Conservation (phyloP, 2,113 vertebrate genomes). For the Oceanodroma tethys region DNA sequence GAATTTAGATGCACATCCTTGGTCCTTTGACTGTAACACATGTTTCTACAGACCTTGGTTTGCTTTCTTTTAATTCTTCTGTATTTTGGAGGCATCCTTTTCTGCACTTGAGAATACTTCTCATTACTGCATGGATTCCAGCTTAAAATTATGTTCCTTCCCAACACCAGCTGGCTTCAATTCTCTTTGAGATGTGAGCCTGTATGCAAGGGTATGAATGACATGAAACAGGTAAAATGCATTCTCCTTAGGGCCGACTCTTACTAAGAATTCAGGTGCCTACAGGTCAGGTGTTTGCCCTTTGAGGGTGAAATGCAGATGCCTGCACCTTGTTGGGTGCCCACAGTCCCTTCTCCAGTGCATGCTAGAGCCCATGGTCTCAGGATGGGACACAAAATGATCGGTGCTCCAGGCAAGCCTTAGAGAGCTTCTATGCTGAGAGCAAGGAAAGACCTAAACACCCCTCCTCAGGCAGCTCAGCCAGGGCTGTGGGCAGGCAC, state of each 20-base stretch:
- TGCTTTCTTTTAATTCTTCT: neutral
- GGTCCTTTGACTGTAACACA: neutral
- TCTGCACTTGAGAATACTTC: neutral
- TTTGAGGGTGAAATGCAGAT: neutral
- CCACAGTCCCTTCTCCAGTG: neutral
- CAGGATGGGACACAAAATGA: neutral
- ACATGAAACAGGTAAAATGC: neutral
- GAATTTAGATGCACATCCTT: neutral
- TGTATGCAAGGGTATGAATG: neutral
- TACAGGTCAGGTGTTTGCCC: neutral
- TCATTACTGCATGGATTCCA: neutral
- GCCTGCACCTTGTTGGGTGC: neutral
- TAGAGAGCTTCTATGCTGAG: neutral
- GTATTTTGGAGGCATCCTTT: neutral
- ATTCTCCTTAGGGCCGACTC: neutral
- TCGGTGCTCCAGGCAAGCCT: neutral
- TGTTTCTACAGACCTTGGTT: neutral
- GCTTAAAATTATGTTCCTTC: neutral
- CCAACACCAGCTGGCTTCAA: neutral
- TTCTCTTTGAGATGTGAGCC: neutral
- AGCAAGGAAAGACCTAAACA: neutral
- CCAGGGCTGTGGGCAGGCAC: neutral
- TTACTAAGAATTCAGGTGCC: neutral
- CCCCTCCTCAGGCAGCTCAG: neutral
- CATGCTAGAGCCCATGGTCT: rapidly evolving